These are phyloP conservation scores for Aphidius gifuensis DNA, from an alignment of 1,140 invertebrate species.

Conservation along the genomic window DNA sequence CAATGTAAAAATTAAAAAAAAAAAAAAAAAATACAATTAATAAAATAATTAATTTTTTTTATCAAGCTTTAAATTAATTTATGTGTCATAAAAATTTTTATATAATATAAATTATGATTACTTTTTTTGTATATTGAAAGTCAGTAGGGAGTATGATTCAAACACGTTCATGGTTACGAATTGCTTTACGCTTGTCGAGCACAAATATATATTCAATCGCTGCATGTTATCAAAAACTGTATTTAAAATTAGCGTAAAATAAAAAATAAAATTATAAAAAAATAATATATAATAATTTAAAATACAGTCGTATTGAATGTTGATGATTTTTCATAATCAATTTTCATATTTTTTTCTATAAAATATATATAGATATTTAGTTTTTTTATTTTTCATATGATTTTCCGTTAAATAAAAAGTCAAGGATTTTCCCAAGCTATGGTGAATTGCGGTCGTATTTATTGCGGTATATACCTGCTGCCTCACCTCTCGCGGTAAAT, in stretches of 20 bases:
- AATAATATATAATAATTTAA: conserved; percentile 1
- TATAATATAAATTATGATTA: neutral
- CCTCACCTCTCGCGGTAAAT: neutral
- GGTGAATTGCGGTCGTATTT: no score
- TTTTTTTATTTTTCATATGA: no score
- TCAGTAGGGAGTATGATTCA: conserved; percentile 9
- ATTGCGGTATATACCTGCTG: conserved; percentile 3
- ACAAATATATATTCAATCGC: conserved; percentile 14
- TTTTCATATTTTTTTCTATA: no score
- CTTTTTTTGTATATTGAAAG: neutral
- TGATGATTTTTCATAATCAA: neutral
- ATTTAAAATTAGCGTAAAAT: conserved; percentile 1
- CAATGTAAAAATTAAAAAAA: no score
- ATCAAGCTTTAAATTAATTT: no score
- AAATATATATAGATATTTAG: no score
- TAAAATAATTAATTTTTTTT: neutral
- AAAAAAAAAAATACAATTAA: neutral
- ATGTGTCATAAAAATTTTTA: neutral
- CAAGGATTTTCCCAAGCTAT: neutral
- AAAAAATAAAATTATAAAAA: neutral
- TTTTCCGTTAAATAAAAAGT: no score
- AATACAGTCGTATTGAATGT: neutral
- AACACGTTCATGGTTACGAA: conserved; percentile 17
- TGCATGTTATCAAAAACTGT: conserved; percentile 20
- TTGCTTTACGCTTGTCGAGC: conserved; percentile 20